A percentile compares a stretch with the other conserved stretches of the same genome.
These are phyloP conservation scores for Lycaon pictus DNA, from an alignment of 2,113 vertebrate species.

Conservation along the genomic window DNA sequence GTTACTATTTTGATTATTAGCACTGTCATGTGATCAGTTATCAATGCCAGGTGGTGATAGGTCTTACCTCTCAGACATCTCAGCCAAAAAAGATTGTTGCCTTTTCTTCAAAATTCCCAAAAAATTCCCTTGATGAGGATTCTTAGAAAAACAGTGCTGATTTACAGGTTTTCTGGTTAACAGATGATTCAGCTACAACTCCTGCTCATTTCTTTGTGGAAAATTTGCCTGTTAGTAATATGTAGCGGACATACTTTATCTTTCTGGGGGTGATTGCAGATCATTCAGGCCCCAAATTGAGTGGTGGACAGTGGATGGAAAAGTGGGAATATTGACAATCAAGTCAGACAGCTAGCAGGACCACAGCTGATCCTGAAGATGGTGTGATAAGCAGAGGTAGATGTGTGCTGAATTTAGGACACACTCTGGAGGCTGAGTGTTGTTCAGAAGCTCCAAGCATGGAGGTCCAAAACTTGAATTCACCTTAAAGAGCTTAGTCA, in stretches of 20 bases:
- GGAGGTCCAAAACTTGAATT: background rate
- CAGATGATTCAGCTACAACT: background rate
- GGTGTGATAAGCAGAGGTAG: background rate
- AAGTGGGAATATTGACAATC: background rate
- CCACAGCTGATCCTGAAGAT: background rate
- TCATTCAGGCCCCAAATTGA: background rate
- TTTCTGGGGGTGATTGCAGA: background rate
- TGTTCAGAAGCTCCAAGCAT: background rate
- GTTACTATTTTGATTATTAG: background rate
- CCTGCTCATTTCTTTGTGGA: background rate
- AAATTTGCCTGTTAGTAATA: background rate
- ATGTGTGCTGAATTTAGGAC: background rate
- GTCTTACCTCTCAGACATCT: background rate
- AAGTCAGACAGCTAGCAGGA: background rate
- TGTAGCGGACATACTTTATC: background rate
- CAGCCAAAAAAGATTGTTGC: background rate
- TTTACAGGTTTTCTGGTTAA: background rate
- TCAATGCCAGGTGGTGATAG: background rate
- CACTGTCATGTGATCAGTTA: background rate
- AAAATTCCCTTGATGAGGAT: conserved; percentile 26
- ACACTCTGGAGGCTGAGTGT: background rate
- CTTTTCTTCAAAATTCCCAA: conserved; percentile 3
- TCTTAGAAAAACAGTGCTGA: background rate
- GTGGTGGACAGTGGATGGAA: background rate
- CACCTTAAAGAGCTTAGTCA: conserved; percentile 27